Evolutionary conservation across 64 coral and sea anemone species (phyloP).

Genomic region (Astreopora myriophthalma): DNA sequence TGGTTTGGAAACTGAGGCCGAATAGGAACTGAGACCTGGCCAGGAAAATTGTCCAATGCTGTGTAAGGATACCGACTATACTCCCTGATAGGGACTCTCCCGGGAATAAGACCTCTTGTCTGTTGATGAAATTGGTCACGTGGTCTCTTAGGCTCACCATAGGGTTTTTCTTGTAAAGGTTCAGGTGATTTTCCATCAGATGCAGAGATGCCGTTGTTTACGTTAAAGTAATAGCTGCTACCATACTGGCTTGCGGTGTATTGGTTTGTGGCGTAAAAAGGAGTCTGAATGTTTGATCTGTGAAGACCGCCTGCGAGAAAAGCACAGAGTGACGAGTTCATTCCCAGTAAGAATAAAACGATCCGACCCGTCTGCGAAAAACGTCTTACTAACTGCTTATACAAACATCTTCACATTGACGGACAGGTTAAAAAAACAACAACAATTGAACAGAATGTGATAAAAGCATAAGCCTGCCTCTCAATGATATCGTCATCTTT

Average conservation of each 20-base stretch:
- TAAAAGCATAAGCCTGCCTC: too few relatives aligned
- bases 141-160: conserved; percentile 16
- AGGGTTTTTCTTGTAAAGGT: conserved; percentile 1
- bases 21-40: not conserved
- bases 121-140: conserved; percentile 42
- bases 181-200: not conserved
- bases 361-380: too few relatives aligned
- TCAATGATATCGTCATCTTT: too few relatives aligned
- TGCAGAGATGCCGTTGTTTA: too few relatives aligned
- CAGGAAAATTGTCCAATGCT: not conserved
- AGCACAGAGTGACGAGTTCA: not conserved
- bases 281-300: conserved; percentile 3
- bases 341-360: too few relatives aligned
- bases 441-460: too few relatives aligned
- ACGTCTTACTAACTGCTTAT: too few relatives aligned
- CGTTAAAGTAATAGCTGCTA: not conserved
- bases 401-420: too few relatives aligned
- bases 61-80: conserved; percentile 25
- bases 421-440: too few relatives aligned
- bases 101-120: conserved; percentile 22
- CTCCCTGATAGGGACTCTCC: not conserved
- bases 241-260: not conserved
- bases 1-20: not conserved
- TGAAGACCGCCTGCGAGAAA: not conserved
- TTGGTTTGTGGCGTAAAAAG: not conserved